Evolutionary conservation across 1,140 invertebrate genomes (phyloP).

Genomic region (Sycophaga agraensis): DNA sequence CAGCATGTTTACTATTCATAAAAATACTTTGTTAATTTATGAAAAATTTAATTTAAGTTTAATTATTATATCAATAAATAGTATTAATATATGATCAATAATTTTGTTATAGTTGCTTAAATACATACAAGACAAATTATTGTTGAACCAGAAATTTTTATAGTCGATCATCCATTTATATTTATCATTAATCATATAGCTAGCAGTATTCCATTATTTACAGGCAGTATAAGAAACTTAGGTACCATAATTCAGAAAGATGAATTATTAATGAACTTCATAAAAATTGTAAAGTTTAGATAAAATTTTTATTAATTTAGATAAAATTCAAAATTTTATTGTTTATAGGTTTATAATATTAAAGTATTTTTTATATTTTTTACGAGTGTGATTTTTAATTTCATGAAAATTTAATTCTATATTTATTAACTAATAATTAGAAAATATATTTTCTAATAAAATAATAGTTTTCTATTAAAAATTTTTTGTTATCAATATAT

Average conservation of each 20-base stretch:
- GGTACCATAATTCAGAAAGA: conserved; percentile 34
- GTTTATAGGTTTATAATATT: too few species aligned
- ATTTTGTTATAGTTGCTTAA: conserved; percentile 33
- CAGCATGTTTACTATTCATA: too few species aligned
- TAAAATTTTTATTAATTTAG: not conserved
- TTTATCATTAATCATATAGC: conserved; percentile 44
- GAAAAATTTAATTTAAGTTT: too few species aligned
- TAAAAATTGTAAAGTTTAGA: not conserved
- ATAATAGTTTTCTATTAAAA: too few species aligned
- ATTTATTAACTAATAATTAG: too few species aligned
- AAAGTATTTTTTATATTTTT: too few species aligned
- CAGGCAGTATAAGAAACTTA: conserved; percentile 45
- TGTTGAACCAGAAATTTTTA: conserved; percentile 34
- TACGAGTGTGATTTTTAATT: too few species aligned
- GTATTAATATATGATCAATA: not conserved
- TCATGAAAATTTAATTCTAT: too few species aligned
- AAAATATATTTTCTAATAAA: too few species aligned
- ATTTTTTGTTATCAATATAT: too few species aligned
- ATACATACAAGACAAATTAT: conserved; percentile 37
- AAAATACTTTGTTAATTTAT: too few species aligned
- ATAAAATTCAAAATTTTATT: too few species aligned
- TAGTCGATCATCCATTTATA: conserved; percentile 49
- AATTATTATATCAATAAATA: not conserved
- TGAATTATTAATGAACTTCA: conserved; percentile 39
- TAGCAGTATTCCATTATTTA: conserved; percentile 44